A percentile compares a stretch with the other conserved stretches of the same genome.
phyloP scores from a whole-genome alignment of 2,113 vertebrate genomes.

The Progne subis region DNA sequence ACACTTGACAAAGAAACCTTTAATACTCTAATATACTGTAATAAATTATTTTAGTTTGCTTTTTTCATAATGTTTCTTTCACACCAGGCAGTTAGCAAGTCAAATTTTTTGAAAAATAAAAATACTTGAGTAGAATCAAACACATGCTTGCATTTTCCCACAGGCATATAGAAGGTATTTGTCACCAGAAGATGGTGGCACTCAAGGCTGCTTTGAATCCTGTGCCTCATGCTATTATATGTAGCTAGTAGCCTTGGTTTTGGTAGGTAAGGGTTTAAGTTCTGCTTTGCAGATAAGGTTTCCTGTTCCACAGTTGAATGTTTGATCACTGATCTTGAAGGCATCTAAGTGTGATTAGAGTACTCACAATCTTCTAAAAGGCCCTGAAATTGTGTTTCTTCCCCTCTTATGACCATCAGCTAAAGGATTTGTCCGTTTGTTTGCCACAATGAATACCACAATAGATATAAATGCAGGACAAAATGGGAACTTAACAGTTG shows the following conservation, averaged over 20 bases:
- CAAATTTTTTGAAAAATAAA: not conserved
- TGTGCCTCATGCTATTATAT: not conserved
- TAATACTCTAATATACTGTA: not conserved
- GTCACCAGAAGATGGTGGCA: not conserved
- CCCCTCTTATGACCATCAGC: slow-evolving; percentile 70
- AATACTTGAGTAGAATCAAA: not conserved
- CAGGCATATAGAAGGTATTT: not conserved
- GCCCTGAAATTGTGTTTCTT: slow-evolving; percentile 24
- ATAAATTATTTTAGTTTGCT: not conserved
- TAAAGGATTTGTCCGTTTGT: slow-evolving; percentile 87
- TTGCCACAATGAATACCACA: slow-evolving; percentile 78
- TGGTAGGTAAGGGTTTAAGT: slow-evolving; percentile 3
- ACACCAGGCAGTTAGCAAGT: not conserved
- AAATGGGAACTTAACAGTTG: slow-evolving; percentile 83
- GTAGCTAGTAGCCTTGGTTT: not conserved
- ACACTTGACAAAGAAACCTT: not conserved
- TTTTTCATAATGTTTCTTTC: not conserved
- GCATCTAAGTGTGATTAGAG: not conserved
- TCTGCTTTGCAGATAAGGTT: slow-evolving; percentile 11
- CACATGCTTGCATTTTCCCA: not conserved
- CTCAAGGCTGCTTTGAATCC: not conserved
- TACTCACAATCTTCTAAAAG: not conserved
- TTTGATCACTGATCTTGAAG: not conserved
- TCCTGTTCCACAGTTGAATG: not conserved
- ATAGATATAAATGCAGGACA: slow-evolving; percentile 88